Evolutionary conservation across 35 echinoderm and acorn worm genomes (phyloP), one percentile per base, ranked within the genome.

Genomic region (Anneissia japonica): DNA sequence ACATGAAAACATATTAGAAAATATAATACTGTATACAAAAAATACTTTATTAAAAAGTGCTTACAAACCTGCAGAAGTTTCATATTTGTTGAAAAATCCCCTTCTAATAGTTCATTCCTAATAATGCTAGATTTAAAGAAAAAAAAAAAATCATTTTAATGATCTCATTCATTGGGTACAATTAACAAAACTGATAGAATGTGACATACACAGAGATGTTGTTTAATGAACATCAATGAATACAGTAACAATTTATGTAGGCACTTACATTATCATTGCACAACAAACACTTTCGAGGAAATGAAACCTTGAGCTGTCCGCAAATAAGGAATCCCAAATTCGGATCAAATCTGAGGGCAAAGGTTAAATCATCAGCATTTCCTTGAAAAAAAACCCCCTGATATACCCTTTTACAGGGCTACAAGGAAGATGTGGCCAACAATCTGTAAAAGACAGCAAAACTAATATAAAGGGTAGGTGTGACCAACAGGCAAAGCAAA

Each of bases 201-300:
- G 30, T 23, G 19, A n/a, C 19, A 19, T 11, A 39, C 19, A 34
- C 30, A 23, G 32, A 32, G 29, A 38, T 74, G 32, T 31, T 84
- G 14, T 28, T 4, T 28, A 75, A 34, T 14, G 30, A 17, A 1
- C 23, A 77, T 0, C 17, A 35, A 21, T 10, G 17, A 35, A 33
- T 46, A 34, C 16, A 0, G 2, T 26, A 82, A 36, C 11, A 35
- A 3, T 74, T 81, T 14, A 30, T 33, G 0, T 75, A 76, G 32
- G 46, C 87, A 99, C 96, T 99, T 90, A 99, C 95, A 94, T 35
- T 43, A 99, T 88, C 96, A 99, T 99, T 32, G 96, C 96, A 99
- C 96, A 99, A 86, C 96, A 94, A 31, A 99, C 92, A 88, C 87
- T 88, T 12, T 94, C 74, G 3, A 94, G 34, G 74, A 99, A 94